These are phyloP conservation scores for Eutrigla gurnardus DNA, from an alignment of 2,797 vertebrate genomes.

Conservation along the genomic window DNA sequence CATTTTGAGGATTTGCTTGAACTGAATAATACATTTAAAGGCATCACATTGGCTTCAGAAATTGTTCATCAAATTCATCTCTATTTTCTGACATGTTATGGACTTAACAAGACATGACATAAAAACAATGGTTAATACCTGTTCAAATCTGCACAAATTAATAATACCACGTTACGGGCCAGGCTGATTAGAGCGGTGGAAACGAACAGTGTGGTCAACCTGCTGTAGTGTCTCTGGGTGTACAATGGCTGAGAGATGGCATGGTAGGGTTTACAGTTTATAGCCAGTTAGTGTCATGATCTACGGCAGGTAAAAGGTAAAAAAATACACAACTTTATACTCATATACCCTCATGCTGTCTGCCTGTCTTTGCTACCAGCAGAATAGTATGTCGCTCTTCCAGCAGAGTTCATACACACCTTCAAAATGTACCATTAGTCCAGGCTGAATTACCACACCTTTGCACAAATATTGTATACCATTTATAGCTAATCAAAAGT, in stretches of 20 bases:
- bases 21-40: conserved; percentile 5
- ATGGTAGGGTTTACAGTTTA: not conserved
- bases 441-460: not conserved
- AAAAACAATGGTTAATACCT: not conserved
- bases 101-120: not conserved
- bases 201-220: not conserved
- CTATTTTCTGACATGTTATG: not conserved
- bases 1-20: conserved; percentile 6
- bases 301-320: not conserved
- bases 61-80: not conserved
- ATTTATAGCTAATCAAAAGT: not conserved
- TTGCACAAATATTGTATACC: not conserved
- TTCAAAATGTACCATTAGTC: not conserved
- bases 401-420: not conserved
- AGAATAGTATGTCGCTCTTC: not conserved
- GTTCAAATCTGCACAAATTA: too few species aligned
- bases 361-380: not conserved
- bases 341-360: not conserved
- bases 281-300: not conserved
- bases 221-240: not conserved
- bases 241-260: not conserved
- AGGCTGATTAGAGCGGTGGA: too few species aligned
- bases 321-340: not conserved
- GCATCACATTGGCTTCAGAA: not conserved
- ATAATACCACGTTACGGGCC: too few species aligned